Evolutionary conservation across 2,888 invertebrate genomes (phyloP).

Genomic region (Coecobrya sp.): DNA sequence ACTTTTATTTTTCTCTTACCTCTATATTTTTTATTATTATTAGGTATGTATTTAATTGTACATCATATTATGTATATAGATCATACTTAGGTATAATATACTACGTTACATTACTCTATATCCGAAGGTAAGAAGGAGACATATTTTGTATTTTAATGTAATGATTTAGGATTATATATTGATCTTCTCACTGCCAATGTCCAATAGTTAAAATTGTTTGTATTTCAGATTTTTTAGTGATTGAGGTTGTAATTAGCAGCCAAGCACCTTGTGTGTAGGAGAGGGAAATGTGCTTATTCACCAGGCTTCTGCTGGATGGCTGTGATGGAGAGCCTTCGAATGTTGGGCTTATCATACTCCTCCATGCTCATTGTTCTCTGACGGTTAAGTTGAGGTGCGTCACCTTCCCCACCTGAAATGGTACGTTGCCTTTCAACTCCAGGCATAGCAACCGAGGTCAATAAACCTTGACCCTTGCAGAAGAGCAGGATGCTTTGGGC

Average conservation of each 20-base stretch:
- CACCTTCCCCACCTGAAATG: slow-evolving; percentile 89
- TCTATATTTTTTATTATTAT: not conserved
- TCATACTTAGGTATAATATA: slow-evolving; percentile 16
- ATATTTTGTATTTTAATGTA: slow-evolving; percentile 20
- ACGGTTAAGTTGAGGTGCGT: slow-evolving; percentile 88
- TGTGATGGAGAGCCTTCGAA: slow-evolving; percentile 91
- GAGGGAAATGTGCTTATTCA: slow-evolving; percentile 68
- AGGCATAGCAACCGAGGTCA: slow-evolving; percentile 94
- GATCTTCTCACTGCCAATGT: slow-evolving; percentile 64
- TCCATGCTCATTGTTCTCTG: slow-evolving; percentile 93
- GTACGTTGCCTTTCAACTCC: slow-evolving; percentile 93
- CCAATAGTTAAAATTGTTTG: slow-evolving; percentile 24
- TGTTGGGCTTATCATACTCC: slow-evolving; percentile 94
- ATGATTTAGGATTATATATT: slow-evolving; percentile 14
- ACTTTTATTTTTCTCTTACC: slow-evolving; percentile 2
- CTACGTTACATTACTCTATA: slow-evolving; percentile 21
- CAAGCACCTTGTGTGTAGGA: not conserved
- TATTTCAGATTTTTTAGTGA: slow-evolving; percentile 16
- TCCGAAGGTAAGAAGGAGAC: slow-evolving; percentile 43
- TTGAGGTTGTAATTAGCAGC: slow-evolving; percentile 56
- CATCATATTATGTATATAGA: slow-evolving; percentile 17
- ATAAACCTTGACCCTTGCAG: slow-evolving; percentile 95
- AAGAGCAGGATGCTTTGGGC: slow-evolving; percentile 95
- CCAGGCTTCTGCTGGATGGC: slow-evolving; percentile 86
- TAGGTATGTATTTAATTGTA: slow-evolving; percentile 59